phyloP scores from a whole-genome alignment of 2,888 invertebrate genomes.

The Mantis religiosa region DNA sequence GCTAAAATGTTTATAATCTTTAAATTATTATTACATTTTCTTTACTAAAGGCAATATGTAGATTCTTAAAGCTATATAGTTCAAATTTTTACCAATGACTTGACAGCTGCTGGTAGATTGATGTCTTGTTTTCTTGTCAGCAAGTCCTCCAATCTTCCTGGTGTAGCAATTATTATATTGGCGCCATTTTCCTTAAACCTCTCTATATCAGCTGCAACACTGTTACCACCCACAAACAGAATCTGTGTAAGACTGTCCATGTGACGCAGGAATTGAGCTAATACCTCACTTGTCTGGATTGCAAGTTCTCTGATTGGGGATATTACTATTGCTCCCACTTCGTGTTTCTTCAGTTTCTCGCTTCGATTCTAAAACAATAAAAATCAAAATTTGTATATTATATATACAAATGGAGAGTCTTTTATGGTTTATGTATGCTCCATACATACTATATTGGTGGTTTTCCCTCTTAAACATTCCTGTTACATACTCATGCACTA shows the following conservation, averaged over 20 bases:
- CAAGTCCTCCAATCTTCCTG: conserved; percentile 87
- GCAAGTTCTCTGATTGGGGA: conserved; percentile 96
- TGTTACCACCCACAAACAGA: conserved; percentile 77
- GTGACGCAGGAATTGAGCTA: conserved; percentile 48
- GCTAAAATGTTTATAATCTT: too few species aligned
- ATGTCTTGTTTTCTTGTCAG: conserved; percentile 65
- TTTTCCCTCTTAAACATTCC: too few species aligned
- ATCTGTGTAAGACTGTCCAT: conserved; percentile 52
- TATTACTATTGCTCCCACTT: conserved; percentile 84
- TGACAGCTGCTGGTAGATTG: conserved; percentile 67
- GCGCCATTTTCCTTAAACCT: conserved; percentile 64
- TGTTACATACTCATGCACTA: too few species aligned
- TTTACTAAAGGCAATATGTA: too few species aligned
- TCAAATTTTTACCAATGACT: conserved; percentile 60
- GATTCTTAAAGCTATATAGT: too few species aligned
- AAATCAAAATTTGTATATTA: background rate
- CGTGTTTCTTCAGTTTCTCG: conserved; percentile 62
- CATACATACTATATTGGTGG: too few species aligned
- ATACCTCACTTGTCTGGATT: conserved; percentile 74
- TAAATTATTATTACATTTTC: too few species aligned
- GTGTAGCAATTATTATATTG: conserved; percentile 90
- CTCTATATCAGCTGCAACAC: conserved; percentile 69
- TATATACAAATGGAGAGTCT: background rate
- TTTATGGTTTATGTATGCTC: too few species aligned
- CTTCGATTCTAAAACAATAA: conserved; percentile 52